phyloP scores from a whole-genome alignment of 1,140 invertebrate genomes.

The Cherax quadricarinatus region DNA sequence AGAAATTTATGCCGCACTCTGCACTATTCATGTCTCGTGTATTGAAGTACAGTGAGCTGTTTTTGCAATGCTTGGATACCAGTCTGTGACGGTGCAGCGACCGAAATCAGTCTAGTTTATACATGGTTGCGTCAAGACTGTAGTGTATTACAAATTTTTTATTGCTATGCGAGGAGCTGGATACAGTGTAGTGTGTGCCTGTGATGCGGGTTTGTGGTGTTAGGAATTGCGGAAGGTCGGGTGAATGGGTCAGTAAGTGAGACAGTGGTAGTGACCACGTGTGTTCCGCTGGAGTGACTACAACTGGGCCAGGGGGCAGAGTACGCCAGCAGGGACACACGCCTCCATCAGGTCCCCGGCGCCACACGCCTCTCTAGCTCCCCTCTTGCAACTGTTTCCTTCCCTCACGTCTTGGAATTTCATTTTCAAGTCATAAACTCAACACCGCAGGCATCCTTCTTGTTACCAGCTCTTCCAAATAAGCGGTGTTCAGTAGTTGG shows the following conservation, averaged over 20 bases:
- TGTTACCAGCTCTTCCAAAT: not conserved
- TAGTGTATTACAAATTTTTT: too few relatives aligned
- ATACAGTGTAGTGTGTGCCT: slow-evolving; percentile 5
- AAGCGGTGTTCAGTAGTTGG: not conserved
- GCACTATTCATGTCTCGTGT: too few relatives aligned
- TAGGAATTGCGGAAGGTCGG: not conserved
- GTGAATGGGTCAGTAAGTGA: slow-evolving; percentile 18
- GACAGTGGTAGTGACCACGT: slow-evolving; percentile 2
- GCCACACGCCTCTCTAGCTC: not conserved
- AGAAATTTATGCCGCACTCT: too few relatives aligned
- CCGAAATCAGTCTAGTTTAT: too few relatives aligned
- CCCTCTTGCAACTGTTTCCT: too few relatives aligned
- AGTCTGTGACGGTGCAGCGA: too few relatives aligned
- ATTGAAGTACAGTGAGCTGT: too few relatives aligned
- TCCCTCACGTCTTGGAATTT: not conserved
- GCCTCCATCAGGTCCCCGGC: not conserved
- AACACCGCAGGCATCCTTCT: not conserved
- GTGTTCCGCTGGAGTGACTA: slow-evolving; percentile 65
- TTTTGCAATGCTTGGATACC: too few relatives aligned
- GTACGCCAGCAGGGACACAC: not conserved
- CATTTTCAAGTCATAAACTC: not conserved
- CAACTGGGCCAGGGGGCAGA: slow-evolving; percentile 43
- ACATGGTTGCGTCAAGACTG: too few relatives aligned
- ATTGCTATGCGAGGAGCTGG: not conserved
- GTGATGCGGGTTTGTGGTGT: not conserved